A percentile compares a stretch with the other conserved stretches of the same genome.
Conservation (phyloP, 2,888 invertebrate genomes). For the Dyspetes luteomarginatus region DNA sequence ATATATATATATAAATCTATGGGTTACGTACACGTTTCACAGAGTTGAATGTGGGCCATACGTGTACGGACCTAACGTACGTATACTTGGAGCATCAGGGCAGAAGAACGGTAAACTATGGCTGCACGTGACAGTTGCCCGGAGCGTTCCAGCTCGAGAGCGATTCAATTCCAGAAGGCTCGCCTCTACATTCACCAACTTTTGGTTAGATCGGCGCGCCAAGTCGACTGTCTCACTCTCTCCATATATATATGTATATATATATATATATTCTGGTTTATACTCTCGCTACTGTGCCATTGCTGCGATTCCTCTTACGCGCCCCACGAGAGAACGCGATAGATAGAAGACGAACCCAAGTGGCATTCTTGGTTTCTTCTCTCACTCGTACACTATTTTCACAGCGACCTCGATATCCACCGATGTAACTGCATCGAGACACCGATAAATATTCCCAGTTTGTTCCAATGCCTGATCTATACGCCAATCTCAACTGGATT, state of each 20-base stretch:
- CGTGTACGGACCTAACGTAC: slow-evolving; percentile 17
- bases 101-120: slow-evolving; percentile 69
- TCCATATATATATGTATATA: background rate
- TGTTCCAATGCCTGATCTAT: slow-evolving; percentile 32
- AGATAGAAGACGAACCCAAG: slow-evolving; percentile 37
- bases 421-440: slow-evolving; percentile 3
- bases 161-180: slow-evolving; percentile 74
- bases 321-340: slow-evolving; percentile 38
- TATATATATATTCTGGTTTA: background rate
- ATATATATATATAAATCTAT: background rate
- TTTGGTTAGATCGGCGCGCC: slow-evolving; percentile 51
- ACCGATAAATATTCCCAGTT: slow-evolving; percentile 51
- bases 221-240: slow-evolving; percentile 10
- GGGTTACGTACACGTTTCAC: background rate
- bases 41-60: slow-evolving; percentile 2
- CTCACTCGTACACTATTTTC: slow-evolving; percentile 13
- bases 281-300: slow-evolving; percentile 7
- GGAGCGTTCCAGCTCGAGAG: slow-evolving; percentile 70
- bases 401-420: slow-evolving; percentile 4
- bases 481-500: background rate
- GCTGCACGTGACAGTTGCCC: slow-evolving; percentile 76
- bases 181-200: slow-evolving; percentile 62
- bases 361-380: slow-evolving; percentile 25
- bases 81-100: slow-evolving; percentile 62
- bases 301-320: slow-evolving; percentile 53